Conservation (phyloP, 2,888 invertebrate species). For the Orthosia gothica region DNA sequence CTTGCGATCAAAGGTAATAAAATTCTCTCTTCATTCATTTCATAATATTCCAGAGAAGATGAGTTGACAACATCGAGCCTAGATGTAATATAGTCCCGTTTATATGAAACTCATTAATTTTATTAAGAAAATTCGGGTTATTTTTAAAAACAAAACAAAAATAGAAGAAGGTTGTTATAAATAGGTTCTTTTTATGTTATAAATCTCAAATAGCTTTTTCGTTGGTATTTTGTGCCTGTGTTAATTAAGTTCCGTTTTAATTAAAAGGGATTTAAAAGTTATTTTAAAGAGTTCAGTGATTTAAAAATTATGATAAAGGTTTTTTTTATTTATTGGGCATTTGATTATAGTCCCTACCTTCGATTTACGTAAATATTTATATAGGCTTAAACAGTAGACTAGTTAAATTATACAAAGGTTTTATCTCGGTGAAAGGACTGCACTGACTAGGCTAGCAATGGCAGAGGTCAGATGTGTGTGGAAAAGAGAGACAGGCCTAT, state of each 20-base stretch:
- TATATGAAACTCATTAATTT: background rate
- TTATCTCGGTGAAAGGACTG: no score
- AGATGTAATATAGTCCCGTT: background rate
- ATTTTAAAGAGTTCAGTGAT: background rate
- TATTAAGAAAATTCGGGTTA: background rate
- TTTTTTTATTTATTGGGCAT: background rate
- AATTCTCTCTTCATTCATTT: background rate
- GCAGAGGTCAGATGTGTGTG: no score
- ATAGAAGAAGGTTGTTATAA: background rate
- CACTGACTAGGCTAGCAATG: no score
- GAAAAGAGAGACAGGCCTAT: no score
- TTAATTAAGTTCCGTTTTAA: constrained; percentile 14
- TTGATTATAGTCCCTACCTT: background rate
- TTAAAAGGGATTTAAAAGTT: constrained; percentile 9
- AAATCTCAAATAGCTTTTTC: background rate
- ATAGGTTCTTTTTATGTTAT: background rate
- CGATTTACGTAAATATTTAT: background rate
- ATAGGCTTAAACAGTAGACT: no score
- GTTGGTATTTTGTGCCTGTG: background rate
- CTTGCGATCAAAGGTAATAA: constrained; percentile 24
- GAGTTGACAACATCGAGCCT: background rate
- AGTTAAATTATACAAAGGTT: no score
- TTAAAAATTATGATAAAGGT: background rate
- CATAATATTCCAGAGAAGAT: background rate
- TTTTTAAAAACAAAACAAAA: constrained; percentile 7